A percentile compares a stretch with the other conserved stretches of the same genome.
Evolutionary conservation across 2,797 vertebrate species (phyloP).

Genomic region (Merluccius polli): DNA sequence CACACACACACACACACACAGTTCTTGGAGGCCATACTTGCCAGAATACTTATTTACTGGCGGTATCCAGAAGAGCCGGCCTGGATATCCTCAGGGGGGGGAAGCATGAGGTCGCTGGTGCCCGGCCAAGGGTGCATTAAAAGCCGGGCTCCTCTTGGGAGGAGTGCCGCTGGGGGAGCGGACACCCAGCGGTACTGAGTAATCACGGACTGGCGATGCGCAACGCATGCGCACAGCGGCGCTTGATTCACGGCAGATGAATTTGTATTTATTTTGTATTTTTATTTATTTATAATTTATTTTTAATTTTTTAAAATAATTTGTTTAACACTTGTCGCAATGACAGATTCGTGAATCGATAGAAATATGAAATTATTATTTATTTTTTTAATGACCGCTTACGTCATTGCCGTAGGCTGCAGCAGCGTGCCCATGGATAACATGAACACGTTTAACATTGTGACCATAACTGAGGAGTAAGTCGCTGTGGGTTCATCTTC

Average conservation of each 20-base stretch:
- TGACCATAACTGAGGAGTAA: not conserved
- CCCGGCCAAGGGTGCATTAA: constrained; percentile 30
- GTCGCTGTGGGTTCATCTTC: not conserved
- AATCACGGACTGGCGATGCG: constrained; percentile 13
- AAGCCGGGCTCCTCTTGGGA: constrained; percentile 16
- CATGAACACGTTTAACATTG: not conserved
- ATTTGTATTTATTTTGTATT: too few relatives aligned
- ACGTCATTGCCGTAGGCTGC: not conserved
- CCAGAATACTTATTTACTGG: constrained; percentile 46
- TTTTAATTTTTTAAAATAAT: too few relatives aligned
- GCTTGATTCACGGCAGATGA: constrained; percentile 13
- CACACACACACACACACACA: not conserved
- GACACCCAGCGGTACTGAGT: constrained; percentile 9
- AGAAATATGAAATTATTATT: not conserved
- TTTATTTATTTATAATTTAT: too few relatives aligned
- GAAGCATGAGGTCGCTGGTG: constrained; percentile 33
- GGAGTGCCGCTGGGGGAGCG: constrained; percentile 11
- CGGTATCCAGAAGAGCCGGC: constrained; percentile 33
- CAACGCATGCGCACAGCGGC: not conserved
- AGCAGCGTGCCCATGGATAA: not conserved
- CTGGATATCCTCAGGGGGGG: constrained; percentile 42
- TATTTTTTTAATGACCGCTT: not conserved
- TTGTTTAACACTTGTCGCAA: not conserved
- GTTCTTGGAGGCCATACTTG: constrained; percentile 26
- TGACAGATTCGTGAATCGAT: not conserved